A percentile compares a stretch with the other conserved stretches of the same genome.
Evolutionary conservation across 2,113 vertebrate species (phyloP).

Genomic region (Elachura formosa): DNA sequence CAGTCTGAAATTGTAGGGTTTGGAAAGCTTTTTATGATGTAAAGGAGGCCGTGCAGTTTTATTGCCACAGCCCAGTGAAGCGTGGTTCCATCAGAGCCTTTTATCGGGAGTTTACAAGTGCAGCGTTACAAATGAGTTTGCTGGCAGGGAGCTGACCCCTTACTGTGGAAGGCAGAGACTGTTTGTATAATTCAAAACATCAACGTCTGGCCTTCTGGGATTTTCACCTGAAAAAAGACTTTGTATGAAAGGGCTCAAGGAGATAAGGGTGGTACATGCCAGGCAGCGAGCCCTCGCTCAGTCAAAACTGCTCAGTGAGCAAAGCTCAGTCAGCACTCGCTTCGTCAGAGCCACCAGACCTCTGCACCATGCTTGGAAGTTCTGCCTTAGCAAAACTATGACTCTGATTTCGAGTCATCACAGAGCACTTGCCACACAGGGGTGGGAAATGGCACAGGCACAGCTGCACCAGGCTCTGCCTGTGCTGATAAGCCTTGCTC

Average conservation of each 20-base stretch:
- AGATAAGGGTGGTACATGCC: neutral
- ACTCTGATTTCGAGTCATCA: neutral
- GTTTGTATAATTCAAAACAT: slow-evolving; percentile 22
- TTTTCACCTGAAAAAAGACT: neutral
- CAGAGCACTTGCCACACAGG: neutral
- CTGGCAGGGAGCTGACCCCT: slow-evolving; percentile 37
- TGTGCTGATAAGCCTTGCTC: neutral
- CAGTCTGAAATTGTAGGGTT: neutral
- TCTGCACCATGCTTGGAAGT: rapidly evolving
- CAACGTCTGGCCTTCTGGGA: neutral
- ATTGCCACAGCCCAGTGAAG: neutral
- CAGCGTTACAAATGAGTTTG: slow-evolving; percentile 43
- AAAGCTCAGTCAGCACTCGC: neutral
- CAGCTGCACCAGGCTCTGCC: neutral
- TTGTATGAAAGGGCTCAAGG: neutral
- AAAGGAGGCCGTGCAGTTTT: neutral
- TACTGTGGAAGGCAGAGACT: neutral
- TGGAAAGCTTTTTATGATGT: neutral
- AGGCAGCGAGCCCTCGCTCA: rapidly evolving
- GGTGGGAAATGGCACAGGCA: neutral
- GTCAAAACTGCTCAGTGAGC: neutral
- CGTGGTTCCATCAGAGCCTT: neutral
- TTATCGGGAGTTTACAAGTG: slow-evolving; percentile 32
- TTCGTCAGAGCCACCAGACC: neutral
- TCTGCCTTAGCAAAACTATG: neutral